A percentile compares a stretch with the other conserved stretches of the same genome.
phyloP scores from a whole-genome alignment of 92 coral and sea anemone genomes.

The Muricea muricata region DNA sequence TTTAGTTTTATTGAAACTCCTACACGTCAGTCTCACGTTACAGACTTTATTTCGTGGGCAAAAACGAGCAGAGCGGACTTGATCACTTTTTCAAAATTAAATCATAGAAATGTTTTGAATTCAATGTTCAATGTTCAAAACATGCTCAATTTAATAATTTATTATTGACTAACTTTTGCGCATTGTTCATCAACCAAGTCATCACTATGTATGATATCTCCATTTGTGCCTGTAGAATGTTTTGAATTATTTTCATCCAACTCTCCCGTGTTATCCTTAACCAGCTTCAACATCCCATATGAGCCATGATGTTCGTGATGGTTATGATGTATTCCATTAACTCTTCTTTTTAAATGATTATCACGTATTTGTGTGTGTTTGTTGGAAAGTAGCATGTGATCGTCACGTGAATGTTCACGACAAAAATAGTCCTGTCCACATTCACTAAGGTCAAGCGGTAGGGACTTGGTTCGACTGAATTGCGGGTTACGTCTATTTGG shows the following conservation, averaged over 20 bases:
- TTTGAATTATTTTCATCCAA: not conserved
- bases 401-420: not conserved
- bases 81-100: too few species aligned
- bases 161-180: not conserved
- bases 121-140: too few species aligned
- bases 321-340: constrained; percentile 18
- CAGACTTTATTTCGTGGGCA: too few species aligned
- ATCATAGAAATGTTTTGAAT: too few species aligned
- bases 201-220: not conserved
- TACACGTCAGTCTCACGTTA: too few species aligned
- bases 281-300: not conserved
- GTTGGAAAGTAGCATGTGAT: constrained; percentile 1
- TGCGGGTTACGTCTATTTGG: not conserved
- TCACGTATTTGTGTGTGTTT: not conserved
- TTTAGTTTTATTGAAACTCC: too few species aligned
- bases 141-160: too few species aligned
- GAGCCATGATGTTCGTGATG: not conserved
- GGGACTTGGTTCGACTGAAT: constrained; percentile 23
- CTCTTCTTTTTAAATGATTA: not conserved
- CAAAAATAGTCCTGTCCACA: constrained; percentile 18
- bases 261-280: constrained; percentile 11
- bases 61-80: too few species aligned
- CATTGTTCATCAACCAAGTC: constrained; percentile 6
- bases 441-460: constrained; percentile 27
- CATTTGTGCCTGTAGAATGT: not conserved